A percentile compares a stretch with the other conserved stretches of the same genome.
phyloP scores from a whole-genome alignment of 2,797 vertebrate species.

The Acrocephalus scirpaceus region DNA sequence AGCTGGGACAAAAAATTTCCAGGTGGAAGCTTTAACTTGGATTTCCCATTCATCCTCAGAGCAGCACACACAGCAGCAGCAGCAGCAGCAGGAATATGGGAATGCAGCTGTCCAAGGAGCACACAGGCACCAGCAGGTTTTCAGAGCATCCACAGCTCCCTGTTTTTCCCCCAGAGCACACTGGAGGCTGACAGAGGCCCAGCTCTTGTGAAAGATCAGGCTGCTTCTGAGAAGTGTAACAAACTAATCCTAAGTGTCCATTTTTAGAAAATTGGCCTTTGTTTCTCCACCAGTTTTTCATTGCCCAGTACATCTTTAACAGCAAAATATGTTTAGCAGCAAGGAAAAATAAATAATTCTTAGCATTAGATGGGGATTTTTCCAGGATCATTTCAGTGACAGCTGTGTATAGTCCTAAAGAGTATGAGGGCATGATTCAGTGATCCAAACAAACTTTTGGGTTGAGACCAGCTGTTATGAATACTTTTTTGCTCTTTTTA shows the following conservation, averaged over 20 bases:
- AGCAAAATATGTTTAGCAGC: slow-evolving; percentile 13
- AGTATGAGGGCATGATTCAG: not conserved
- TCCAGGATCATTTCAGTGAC: slow-evolving; percentile 10
- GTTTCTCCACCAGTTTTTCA: not conserved
- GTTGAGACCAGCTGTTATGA: slow-evolving; percentile 42
- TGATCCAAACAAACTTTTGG: slow-evolving; percentile 50
- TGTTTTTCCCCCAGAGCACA: rapidly evolving
- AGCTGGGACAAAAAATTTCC: not conserved
- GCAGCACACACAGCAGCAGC: not conserved
- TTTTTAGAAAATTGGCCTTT: slow-evolving; percentile 33
- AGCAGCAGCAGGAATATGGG: not conserved
- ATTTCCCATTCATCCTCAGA: not conserved
- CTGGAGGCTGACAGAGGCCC: slow-evolving; percentile 13
- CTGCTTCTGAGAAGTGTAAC: not conserved
- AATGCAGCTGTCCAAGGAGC: not conserved
- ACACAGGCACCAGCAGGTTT: not conserved
- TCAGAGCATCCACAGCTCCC: not conserved
- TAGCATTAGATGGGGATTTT: slow-evolving; percentile 26
- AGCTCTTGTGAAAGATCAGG: not conserved
- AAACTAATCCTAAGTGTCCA: not conserved
- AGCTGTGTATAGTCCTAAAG: slow-evolving; percentile 8
- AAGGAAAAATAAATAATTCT: not conserved
- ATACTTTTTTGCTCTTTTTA: slow-evolving; percentile 57
- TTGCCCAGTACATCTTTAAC: not conserved
- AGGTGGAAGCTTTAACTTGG: not conserved